These are phyloP conservation scores for Selene dorsalis DNA, from an alignment of 2,797 vertebrate genomes.

Conservation along the genomic window DNA sequence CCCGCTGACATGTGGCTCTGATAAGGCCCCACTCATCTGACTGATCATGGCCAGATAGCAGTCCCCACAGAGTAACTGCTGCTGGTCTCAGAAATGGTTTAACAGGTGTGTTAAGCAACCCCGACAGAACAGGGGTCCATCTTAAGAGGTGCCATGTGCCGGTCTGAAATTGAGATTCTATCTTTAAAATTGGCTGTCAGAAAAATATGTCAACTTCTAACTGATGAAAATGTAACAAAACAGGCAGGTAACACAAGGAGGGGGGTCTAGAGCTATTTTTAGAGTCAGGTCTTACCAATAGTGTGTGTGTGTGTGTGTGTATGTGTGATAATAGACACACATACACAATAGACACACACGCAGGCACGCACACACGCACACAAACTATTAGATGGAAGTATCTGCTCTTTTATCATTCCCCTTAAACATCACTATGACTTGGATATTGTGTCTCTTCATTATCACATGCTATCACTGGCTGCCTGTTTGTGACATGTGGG, in stretches of 20 bases:
- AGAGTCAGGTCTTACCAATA: slow-evolving; percentile 24
- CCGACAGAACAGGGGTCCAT: slow-evolving; percentile 28
- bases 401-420: neutral
- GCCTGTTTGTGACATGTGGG: neutral
- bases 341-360: neutral
- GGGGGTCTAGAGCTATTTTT: slow-evolving; percentile 28
- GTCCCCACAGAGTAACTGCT: slow-evolving; percentile 11
- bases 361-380: neutral
- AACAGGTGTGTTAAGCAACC: slow-evolving; percentile 47
- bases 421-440: neutral
- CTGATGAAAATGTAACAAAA: slow-evolving; percentile 65
- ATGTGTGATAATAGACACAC: no score
- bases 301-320: no score
- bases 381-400: neutral
- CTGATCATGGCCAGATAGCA: slow-evolving; percentile 34
- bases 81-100: slow-evolving; percentile 38
- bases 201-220: slow-evolving; percentile 62
- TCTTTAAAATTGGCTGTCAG: slow-evolving; percentile 74
- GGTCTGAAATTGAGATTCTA: slow-evolving; percentile 67
- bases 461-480: neutral
- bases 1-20: slow-evolving; percentile 37
- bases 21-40: slow-evolving; percentile 52
- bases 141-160: slow-evolving; percentile 48
- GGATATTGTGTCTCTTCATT: neutral
- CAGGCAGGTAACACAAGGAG: slow-evolving; percentile 20